Conservation (phyloP, 2,888 invertebrate genomes). For the Agrochola lota region DNA sequence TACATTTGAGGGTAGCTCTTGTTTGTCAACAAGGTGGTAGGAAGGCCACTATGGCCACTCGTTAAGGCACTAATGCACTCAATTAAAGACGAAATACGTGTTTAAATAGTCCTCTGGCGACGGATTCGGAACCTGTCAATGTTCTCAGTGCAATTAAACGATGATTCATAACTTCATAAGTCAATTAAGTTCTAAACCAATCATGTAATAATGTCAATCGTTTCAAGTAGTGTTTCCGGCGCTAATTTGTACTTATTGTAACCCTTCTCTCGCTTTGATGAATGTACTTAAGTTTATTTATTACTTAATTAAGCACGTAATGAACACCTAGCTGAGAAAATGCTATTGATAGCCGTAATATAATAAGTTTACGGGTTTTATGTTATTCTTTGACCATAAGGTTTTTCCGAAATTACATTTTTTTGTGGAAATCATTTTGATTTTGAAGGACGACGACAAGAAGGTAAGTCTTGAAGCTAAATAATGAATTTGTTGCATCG, state of each 20-base stretch:
- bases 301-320: background rate
- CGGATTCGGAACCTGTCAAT: conserved; percentile 11
- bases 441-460: background rate
- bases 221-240: conserved; percentile 28
- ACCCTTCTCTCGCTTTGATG: conserved; percentile 8
- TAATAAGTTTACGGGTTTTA: background rate
- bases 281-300: conserved; percentile 2
- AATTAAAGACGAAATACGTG: background rate
- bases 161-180: conserved; percentile 21
- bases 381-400: background rate
- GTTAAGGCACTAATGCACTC: background rate
- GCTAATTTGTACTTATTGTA: conserved; percentile 22
- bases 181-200: conserved; percentile 29
- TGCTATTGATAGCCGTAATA: background rate
- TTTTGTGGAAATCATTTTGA: background rate
- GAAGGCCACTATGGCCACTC: background rate
- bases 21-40: background rate
- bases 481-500: background rate
- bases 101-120: background rate
- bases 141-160: conserved; percentile 6
- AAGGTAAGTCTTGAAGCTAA: no score
- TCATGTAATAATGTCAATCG: conserved; percentile 24
- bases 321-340: background rate
- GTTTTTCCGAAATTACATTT: background rate
- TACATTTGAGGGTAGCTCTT: background rate